These are phyloP conservation scores for Emberiza fucata DNA, from an alignment of 2,113 vertebrate species.

Conservation along the genomic window DNA sequence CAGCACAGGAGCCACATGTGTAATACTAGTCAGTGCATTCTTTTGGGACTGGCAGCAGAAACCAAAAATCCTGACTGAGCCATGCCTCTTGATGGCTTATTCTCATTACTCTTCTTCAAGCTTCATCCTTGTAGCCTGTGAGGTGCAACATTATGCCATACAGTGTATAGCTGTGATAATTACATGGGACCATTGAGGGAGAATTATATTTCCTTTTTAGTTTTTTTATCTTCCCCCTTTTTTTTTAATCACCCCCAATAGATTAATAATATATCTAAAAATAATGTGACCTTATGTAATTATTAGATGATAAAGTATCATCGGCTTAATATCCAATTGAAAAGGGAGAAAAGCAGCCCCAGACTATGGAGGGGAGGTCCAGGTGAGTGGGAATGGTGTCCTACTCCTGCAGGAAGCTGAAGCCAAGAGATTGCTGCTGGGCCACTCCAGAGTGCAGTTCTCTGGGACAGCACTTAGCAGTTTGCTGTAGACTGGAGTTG, in stretches of 20 bases:
- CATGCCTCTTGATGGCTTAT: neutral
- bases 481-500: neutral
- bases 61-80: neutral
- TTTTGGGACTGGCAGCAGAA: neutral
- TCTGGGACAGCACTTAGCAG: neutral
- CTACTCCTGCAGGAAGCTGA: neutral
- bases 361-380: neutral
- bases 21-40: neutral
- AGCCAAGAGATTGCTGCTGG: neutral
- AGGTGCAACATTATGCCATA: neutral
- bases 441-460: neutral
- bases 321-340: neutral
- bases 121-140: neutral
- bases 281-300: neutral
- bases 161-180: neutral
- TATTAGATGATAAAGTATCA: neutral
- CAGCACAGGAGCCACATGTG: neutral
- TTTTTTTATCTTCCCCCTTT: neutral
- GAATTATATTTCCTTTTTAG: neutral
- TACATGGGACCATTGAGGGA: neutral
- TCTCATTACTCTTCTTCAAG: neutral
- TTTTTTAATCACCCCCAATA: neutral
- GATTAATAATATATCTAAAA: neutral
- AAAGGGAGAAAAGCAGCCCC: neutral
- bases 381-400: neutral